Conservation (phyloP, 1,140 invertebrate species). For the Drosophila parabipectinata region DNA sequence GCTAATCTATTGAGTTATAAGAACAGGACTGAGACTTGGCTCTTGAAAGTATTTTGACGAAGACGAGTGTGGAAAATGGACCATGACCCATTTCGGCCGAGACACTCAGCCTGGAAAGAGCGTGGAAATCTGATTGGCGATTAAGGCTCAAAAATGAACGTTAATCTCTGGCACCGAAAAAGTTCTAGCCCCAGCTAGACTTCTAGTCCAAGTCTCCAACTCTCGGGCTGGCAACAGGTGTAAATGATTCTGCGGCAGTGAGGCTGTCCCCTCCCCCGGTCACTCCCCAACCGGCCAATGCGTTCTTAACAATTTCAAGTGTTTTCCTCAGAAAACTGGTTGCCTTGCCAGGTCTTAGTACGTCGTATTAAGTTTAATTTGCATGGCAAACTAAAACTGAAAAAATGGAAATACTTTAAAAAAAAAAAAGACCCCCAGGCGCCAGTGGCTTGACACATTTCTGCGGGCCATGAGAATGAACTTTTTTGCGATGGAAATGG, state of each 20-base stretch:
- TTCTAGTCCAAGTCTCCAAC: conserved; percentile 22
- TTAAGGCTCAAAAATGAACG: conserved; percentile 42
- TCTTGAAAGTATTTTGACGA: neutral
- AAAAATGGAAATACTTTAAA: conserved; percentile 27
- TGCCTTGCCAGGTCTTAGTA: conserved; percentile 43
- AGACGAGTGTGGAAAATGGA: conserved; percentile 43
- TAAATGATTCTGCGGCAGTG: conserved; percentile 59
- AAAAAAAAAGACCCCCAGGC: conserved; percentile 40
- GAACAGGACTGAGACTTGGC: neutral
- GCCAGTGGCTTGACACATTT: conserved; percentile 71
- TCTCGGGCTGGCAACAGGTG: conserved; percentile 46
- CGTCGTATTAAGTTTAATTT: conserved; percentile 70
- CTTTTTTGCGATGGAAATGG: conserved; percentile 31
- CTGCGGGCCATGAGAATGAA: conserved; percentile 46
- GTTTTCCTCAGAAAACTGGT: conserved; percentile 52
- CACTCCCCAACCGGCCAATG: conserved; percentile 22
- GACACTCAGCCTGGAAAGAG: neutral
- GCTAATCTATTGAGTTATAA: too few species aligned
- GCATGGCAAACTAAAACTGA: conserved; percentile 46
- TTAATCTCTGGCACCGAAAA: conserved; percentile 32
- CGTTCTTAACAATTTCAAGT: conserved; percentile 55
- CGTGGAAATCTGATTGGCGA: conserved; percentile 37
- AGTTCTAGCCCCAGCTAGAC: conserved; percentile 3
- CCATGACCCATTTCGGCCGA: conserved; percentile 41
- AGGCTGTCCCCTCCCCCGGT: conserved; percentile 14